Evolutionary conservation across 2,113 vertebrate species (phyloP), one percentile per base, ranked within the genome.

Genomic region (Sander vitreus): DNA sequence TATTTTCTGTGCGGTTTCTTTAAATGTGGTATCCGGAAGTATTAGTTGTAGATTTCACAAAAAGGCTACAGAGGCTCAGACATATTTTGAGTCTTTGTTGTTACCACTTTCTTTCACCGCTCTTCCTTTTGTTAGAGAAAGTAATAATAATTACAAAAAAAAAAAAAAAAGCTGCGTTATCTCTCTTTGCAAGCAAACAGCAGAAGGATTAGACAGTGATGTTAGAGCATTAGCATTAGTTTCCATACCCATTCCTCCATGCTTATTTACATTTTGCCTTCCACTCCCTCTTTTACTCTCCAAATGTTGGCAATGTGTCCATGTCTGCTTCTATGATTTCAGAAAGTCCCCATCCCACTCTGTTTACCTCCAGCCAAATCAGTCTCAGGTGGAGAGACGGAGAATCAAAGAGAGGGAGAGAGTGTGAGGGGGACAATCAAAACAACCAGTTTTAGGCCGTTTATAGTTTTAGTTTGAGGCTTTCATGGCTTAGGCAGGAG

Each of bases 301-400:
- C 59, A 63, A 68, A 73, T 54, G 63, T 73, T 87, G 85, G 58
- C 67, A 81, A 65, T 77, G 53, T 71, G 43, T 78, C 57, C 64
- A 43, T 19, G 62, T 84, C 63, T 87, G 80, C 78, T 70, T 69
- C 76, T 75, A 12, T 65, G 77, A 85, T 80, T 80, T 75, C 78
- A 78, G 80, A 71, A 78, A 77, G 21, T 48, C 57, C 11, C 2
- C 33, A 43, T 69, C 73, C 72, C 64, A 73, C 66, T 47, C 55
- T 79, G 77, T 78, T 83, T 74, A 85, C 78, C 54, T 72, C n/a
- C 12, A 33, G 71, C 79, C 81, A 86, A 80, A 73, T 80, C 43
- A 0, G 21, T 53, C 71, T 83, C 76, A 43, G 55, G 74, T 71
- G 53, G 65, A 82, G 39, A 65, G 25, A 74, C 11, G 11, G 47